Conservation (phyloP, 2,888 invertebrate genomes). For the Folsomia candida region DNA sequence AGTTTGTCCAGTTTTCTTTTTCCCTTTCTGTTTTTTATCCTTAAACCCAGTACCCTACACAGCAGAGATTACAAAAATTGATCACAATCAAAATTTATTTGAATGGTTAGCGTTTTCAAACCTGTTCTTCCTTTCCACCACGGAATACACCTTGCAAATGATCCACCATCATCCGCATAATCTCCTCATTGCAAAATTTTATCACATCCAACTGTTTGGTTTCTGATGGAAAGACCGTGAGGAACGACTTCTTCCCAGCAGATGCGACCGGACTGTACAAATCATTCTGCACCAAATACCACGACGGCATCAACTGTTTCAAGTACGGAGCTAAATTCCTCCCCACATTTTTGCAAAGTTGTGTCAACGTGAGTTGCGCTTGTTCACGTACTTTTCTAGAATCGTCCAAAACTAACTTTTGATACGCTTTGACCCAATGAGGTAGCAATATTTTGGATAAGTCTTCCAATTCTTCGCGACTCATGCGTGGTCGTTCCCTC, state of each 20-base stretch:
- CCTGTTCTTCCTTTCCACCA: not conserved
- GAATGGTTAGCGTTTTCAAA: not conserved
- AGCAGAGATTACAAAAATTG: too few species aligned
- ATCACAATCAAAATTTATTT: too few species aligned
- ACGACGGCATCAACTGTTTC: constrained; percentile 72
- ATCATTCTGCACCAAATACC: constrained; percentile 83
- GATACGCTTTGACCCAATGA: constrained; percentile 30
- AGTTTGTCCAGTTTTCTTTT: constrained; percentile 34
- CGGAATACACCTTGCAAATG: constrained; percentile 24
- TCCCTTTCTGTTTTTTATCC: constrained; percentile 26
- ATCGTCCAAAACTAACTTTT: constrained; percentile 40
- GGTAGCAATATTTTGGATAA: constrained; percentile 25
- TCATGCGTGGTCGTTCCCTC: constrained; percentile 3
- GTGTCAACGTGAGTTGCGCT: constrained; percentile 29
- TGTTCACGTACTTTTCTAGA: constrained; percentile 44
- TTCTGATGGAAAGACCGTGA: constrained; percentile 73
- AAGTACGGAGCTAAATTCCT: constrained; percentile 76
- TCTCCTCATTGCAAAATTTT: constrained; percentile 77
- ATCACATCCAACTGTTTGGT: constrained; percentile 74
- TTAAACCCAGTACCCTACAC: too few species aligned
- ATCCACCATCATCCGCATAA: constrained; percentile 58
- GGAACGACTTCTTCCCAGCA: constrained; percentile 67
- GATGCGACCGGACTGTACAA: constrained; percentile 79
- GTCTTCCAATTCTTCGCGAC: constrained; percentile 18
- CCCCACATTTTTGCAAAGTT: constrained; percentile 59